These are phyloP conservation scores for Microctenopoma lineatum DNA, from an alignment of 2,797 vertebrate genomes.

Conservation along the genomic window DNA sequence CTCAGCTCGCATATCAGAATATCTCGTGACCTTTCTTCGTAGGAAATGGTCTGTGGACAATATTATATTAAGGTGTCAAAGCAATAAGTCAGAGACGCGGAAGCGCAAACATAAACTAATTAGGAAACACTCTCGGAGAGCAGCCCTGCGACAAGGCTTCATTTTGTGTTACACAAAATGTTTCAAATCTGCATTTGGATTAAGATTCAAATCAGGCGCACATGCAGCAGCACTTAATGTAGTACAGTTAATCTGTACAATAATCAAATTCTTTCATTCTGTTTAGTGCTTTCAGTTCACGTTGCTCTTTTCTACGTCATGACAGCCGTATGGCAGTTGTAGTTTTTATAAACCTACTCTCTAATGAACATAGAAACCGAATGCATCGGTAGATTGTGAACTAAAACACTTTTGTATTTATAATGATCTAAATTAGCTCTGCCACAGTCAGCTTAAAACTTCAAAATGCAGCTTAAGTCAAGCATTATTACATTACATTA, in stretches of 20 bases:
- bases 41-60: constrained; percentile 60
- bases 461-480: no score
- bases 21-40: constrained; percentile 66
- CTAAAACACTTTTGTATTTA: no score
- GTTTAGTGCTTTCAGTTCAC: not conserved
- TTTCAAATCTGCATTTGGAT: constrained; percentile 39
- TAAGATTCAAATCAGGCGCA: constrained; percentile 13
- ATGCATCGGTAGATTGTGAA: no score
- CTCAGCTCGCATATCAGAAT: constrained; percentile 43
- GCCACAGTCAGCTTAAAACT: no score
- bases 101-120: constrained; percentile 57
- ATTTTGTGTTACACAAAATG: constrained; percentile 31
- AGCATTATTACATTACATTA: no score
- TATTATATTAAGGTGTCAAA: constrained; percentile 64
- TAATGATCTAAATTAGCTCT: no score
- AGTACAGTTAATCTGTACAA: no score
- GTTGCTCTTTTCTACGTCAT: no score
- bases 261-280: not conserved
- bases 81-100: constrained; percentile 62
- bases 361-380: no score
- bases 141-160: constrained; percentile 32
- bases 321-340: no score
- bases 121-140: constrained; percentile 55
- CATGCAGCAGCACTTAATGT: not conserved
- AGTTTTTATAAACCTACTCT: no score